phyloP scores from a whole-genome alignment of 2,113 vertebrate species.

The Pteronura brasiliensis region DNA sequence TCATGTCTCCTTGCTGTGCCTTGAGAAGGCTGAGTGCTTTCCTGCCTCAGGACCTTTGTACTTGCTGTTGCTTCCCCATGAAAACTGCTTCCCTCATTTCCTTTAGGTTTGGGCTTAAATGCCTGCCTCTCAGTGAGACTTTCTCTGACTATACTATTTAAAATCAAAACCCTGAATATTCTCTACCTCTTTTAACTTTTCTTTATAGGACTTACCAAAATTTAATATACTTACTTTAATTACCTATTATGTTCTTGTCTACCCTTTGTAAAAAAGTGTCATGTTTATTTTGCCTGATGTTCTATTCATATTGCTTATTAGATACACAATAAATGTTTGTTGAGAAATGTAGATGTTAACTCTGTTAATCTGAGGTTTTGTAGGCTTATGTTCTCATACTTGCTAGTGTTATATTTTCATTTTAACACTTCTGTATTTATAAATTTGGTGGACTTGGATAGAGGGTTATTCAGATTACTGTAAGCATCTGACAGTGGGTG shows the following conservation, averaged over 20 bases:
- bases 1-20: background rate
- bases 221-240: background rate
- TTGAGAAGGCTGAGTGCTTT: background rate
- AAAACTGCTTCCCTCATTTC: background rate
- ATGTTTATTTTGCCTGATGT: background rate
- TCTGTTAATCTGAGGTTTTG: background rate
- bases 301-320: background rate
- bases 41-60: background rate
- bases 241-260: background rate
- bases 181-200: background rate
- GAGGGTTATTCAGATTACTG: background rate
- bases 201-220: background rate
- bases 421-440: background rate
- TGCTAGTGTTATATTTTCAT: background rate
- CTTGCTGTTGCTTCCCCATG: background rate
- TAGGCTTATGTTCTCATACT: background rate
- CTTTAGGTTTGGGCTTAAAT: background rate
- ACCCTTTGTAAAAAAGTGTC: background rate
- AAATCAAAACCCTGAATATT: background rate
- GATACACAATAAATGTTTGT: background rate
- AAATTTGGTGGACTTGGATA: background rate
- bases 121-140: background rate
- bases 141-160: background rate
- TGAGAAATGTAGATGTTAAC: background rate
- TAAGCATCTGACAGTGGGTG: background rate